Evolutionary conservation across 2,797 vertebrate species (phyloP).

Genomic region (Anguilla pacifica): DNA sequence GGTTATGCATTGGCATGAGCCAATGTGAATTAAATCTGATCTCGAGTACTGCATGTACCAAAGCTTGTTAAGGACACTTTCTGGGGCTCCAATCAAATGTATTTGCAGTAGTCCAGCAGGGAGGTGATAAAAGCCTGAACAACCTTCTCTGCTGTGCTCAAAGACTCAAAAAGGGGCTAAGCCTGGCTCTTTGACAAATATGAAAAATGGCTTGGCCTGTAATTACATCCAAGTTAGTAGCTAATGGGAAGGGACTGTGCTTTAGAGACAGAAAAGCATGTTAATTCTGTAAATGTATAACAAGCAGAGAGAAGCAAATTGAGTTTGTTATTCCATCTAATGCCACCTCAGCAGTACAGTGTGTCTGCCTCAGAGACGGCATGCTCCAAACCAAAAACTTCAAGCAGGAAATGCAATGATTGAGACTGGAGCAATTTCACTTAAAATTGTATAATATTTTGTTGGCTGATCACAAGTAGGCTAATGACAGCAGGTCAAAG

Average conservation of each 20-base stretch:
- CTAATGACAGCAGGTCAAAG: background rate
- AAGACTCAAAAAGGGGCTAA: background rate
- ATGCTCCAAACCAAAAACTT: background rate
- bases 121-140: slow-evolving; percentile 8
- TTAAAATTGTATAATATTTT: background rate
- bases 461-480: background rate
- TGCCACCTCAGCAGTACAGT: background rate
- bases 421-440: no score
- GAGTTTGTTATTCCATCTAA: background rate
- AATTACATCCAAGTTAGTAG: background rate
- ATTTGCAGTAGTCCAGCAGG: background rate
- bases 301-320: background rate
- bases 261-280: background rate
- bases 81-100: background rate
- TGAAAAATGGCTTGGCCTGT: background rate
- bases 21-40: background rate
- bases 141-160: background rate
- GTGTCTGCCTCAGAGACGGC: background rate
- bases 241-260: background rate
- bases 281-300: background rate
- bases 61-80: background rate
- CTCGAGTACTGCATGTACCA: background rate
- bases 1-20: background rate
- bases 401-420: background rate
- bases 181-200: background rate